A percentile compares a stretch with the other conserved stretches of the same genome.
Evolutionary conservation across 2,113 vertebrate species (phyloP).

Genomic region (Sturnira hondurensis): DNA sequence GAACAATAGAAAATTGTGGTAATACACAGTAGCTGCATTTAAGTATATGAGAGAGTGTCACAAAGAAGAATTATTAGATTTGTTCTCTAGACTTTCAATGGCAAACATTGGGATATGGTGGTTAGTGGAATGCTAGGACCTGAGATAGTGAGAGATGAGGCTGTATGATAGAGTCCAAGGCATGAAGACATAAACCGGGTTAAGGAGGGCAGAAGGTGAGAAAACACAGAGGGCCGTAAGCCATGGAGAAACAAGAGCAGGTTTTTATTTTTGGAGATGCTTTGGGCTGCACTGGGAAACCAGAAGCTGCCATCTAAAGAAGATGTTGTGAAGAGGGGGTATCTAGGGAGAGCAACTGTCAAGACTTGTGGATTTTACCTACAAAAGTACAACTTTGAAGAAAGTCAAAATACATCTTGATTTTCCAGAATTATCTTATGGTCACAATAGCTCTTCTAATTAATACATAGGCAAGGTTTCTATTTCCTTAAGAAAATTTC

Average conservation of each 20-base stretch:
- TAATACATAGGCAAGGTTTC: slow-evolving; percentile 16
- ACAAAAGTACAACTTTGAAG: not conserved
- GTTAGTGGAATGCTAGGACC: not conserved
- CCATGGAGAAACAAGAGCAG: not conserved
- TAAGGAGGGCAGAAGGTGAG: not conserved
- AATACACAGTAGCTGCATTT: not conserved
- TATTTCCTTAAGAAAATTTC: slow-evolving; percentile 43
- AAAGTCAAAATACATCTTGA: not conserved
- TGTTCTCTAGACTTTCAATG: not conserved
- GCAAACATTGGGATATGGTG: not conserved
- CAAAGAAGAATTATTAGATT: not conserved
- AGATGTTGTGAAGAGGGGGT: not conserved
- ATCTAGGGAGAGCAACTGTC: not conserved
- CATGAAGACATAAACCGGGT: not conserved
- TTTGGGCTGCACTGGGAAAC: not conserved
- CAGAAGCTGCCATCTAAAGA: not conserved
- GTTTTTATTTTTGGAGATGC: not conserved
- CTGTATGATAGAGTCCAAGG: not conserved
- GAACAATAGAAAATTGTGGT: not conserved
- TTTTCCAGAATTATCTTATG: slow-evolving; percentile 41
- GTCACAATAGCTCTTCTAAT: slow-evolving; percentile 29
- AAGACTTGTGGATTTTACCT: not conserved
- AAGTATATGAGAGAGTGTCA: not conserved
- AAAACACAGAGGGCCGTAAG: not conserved
- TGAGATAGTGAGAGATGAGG: not conserved